Conservation (phyloP, 37 sponge, comb jelly and placozoan species). For the Chondrilla cf. caribensis region DNA sequence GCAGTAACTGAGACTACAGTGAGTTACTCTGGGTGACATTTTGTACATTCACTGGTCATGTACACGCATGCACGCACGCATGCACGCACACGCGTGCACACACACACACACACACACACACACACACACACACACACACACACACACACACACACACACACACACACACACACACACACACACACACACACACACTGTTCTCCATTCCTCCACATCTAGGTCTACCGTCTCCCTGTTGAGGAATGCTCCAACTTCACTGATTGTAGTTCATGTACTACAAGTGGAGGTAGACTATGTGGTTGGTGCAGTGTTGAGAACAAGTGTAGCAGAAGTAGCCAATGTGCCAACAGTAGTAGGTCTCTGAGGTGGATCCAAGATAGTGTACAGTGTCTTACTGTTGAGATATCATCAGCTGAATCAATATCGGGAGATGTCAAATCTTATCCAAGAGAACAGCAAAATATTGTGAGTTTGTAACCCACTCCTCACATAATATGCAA, state of each 20-base stretch:
- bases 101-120: too few relatives aligned
- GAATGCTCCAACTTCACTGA: slow-evolving; percentile 36
- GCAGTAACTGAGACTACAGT: slow-evolving; percentile 27
- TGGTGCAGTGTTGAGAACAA: slow-evolving; percentile 88
- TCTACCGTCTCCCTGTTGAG: slow-evolving; percentile 39
- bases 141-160: too few relatives aligned
- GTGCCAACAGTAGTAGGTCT: slow-evolving; percentile 41
- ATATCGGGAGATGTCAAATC: slow-evolving; percentile 1
- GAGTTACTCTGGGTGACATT: neutral
- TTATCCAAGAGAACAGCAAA: neutral
- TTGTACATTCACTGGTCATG: neutral
- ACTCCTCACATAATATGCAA: neutral
- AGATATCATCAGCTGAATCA: slow-evolving; percentile 3
- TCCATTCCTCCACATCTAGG: slow-evolving; percentile 13
- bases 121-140: too few relatives aligned
- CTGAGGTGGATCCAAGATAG: slow-evolving; percentile 4
- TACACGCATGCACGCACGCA: too few relatives aligned
- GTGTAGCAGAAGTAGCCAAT: slow-evolving; percentile 70
- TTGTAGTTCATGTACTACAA: slow-evolving; percentile 41
- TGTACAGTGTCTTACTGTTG: neutral
- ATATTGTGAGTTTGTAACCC: neutral
- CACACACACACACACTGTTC: neutral
- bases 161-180: too few relatives aligned
- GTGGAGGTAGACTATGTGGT: slow-evolving; percentile 59
- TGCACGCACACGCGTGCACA: too few relatives aligned